These are phyloP conservation scores for Camponotus vicinus DNA, from an alignment of 1,140 invertebrate genomes.

Conservation along the genomic window DNA sequence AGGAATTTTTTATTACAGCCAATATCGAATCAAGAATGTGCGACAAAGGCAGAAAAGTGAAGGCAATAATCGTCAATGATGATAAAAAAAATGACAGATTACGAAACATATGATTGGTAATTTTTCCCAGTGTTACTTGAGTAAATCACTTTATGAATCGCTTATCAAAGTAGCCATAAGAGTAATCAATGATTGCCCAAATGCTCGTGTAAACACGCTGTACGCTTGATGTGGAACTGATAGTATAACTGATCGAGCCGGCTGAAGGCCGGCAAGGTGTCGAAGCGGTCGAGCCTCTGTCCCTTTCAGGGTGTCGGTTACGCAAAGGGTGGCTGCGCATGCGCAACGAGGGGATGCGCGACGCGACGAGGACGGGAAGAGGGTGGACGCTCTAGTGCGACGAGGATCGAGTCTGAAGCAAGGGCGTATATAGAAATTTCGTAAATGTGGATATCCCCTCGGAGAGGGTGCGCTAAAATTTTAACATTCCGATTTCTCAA, in stretches of 20 bases:
- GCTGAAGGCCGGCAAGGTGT: not conserved
- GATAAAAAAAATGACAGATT: not conserved
- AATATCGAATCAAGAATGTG: not conserved
- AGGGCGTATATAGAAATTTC: constrained; percentile 12
- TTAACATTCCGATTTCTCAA: not conserved
- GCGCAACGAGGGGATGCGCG: constrained; percentile 29
- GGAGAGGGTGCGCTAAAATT: not conserved
- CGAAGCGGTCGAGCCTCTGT: constrained; percentile 13
- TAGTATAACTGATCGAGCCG: not conserved
- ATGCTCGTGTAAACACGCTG: not conserved
- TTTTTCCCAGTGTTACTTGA: not conserved
- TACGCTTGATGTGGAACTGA: not conserved
- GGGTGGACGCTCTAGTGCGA: not conserved
- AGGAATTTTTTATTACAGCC: not conserved
- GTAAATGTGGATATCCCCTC: not conserved
- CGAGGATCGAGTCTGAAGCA: constrained; percentile 30
- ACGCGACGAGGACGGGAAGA: constrained; percentile 6
- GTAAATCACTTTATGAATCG: not conserved
- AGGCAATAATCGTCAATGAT: not conserved
- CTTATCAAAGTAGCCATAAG: not conserved
- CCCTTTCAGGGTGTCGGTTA: constrained; percentile 28
- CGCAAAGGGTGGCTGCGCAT: not conserved
- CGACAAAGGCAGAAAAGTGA: not conserved
- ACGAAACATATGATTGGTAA: not conserved
- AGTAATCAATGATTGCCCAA: not conserved